Base-by-base conservation (phyloP, 2,888 invertebrate species). In the Odontocolon sp. region DNA sequence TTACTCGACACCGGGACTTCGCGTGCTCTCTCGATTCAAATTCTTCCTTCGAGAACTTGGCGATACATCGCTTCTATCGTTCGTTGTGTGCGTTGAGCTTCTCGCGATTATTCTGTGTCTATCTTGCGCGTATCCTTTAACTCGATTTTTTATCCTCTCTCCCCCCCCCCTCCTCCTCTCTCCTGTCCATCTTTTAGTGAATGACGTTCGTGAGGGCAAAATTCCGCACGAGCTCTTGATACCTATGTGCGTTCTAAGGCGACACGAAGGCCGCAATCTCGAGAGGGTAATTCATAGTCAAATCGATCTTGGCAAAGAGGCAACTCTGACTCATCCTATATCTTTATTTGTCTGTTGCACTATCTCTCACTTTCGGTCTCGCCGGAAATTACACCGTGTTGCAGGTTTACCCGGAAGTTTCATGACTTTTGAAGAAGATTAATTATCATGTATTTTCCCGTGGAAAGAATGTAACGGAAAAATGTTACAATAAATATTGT, bases 11-110 rank as follows among this genome's bases (percentile, higher is more conserved):
- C 26, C 16, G 47, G 64, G 33, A 33, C 66, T 66, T 75, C 36
- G 63, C 59, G 66, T 66, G 52, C n/a, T 45, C 47, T 59, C 64
- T 45, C 52, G 42, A 64, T 66, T 69, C 75, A 52, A 69, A 59
- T 31, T 42, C 52, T 45, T 45, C 68, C 18, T 18, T 54, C 28
- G 31, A 36, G 52, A n/a, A 23, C 16, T 40, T 21, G 11, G 6
- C 70, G 33, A 70, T 63, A 28, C 9, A 38, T 59, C n/a, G n/a
- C n/a, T n/a, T 5, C n/a, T n/a, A 9, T 36, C n/a, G 9, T 63
- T 45, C 21, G 28, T 16, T 31, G 2, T 40, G 11, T 38, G 16
- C 36, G 2, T 18, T n/a, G n/a, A 54, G n/a, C 31, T 42, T 11
- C 16, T 33, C 50, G n/a, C n/a, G n/a, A n/a, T 11, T 8, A 28